These are phyloP conservation scores for Discoglossus pictus DNA, from an alignment of 2,797 vertebrate genomes.

Conservation along the genomic window DNA sequence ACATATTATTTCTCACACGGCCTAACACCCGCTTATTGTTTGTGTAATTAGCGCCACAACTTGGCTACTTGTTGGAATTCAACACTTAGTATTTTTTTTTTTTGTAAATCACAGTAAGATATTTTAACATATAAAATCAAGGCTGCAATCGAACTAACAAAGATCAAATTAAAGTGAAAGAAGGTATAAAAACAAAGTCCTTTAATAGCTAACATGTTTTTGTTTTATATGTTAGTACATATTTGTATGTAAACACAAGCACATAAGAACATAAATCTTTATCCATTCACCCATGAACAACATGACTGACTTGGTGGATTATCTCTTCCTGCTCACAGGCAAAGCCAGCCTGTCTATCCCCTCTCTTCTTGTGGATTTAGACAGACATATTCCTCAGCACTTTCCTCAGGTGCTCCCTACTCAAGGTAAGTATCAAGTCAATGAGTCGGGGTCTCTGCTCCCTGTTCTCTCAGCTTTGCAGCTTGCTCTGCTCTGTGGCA, in stretches of 20 bases:
- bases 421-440: slow-evolving; percentile 87
- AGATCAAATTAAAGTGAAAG: no score
- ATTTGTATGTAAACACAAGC: neutral
- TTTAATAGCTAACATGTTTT: neutral
- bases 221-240: neutral
- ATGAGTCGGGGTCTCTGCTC: slow-evolving; percentile 60
- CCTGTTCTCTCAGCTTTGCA: slow-evolving; percentile 63
- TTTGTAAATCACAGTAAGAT: no score
- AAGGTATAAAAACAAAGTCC: neutral
- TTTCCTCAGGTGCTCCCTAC: slow-evolving; percentile 89
- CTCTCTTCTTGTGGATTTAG: slow-evolving; percentile 97
- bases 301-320: slow-evolving; percentile 65
- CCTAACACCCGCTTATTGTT: no score
- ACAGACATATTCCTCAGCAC: slow-evolving; percentile 87
- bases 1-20: no score
- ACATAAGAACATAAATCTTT: no score
- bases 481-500: slow-evolving; percentile 51
- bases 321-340: slow-evolving; percentile 87
- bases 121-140: no score
- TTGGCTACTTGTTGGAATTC: no score
- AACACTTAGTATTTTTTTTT: no score
- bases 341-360: slow-evolving; percentile 96
- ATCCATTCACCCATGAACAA: no score
- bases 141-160: no score
- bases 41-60: no score